These are phyloP conservation scores for Podilymbus podiceps DNA, from an alignment of 2,113 vertebrate genomes.

Conservation along the genomic window DNA sequence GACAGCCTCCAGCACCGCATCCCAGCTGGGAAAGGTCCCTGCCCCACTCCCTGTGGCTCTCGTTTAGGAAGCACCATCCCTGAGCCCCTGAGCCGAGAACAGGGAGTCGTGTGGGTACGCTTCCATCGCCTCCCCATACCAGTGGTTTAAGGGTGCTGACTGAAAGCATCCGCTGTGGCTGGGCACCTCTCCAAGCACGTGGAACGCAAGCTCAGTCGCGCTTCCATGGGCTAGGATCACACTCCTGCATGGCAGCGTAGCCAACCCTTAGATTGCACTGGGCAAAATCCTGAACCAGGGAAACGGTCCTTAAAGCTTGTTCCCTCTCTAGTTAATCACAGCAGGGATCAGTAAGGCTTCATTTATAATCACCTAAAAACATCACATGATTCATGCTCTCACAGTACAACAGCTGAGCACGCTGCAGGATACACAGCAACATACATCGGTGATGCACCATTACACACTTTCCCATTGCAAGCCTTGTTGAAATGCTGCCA, in stretches of 20 bases:
- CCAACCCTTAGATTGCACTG: background rate
- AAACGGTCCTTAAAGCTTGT: background rate
- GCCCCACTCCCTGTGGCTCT: accelerated
- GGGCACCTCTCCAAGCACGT: background rate
- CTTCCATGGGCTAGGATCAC: background rate
- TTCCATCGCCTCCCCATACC: background rate
- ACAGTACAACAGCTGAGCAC: conserved; percentile 55
- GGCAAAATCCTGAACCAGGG: background rate
- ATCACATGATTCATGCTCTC: conserved; percentile 46
- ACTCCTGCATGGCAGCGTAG: background rate
- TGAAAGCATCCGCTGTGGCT: background rate
- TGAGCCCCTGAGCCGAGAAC: background rate
- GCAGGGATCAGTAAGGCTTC: conserved; percentile 54
- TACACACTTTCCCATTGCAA: conserved; percentile 38
- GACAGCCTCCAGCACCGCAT: background rate
- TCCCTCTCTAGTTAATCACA: conserved; percentile 23
- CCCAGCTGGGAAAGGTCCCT: background rate
- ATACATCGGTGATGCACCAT: conserved; percentile 55
- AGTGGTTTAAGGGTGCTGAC: background rate
- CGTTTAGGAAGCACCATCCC: background rate
- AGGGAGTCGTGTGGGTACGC: background rate
- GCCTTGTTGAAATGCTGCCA: conserved; percentile 47
- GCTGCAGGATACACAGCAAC: conserved; percentile 62
- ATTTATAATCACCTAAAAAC: conserved; percentile 62
- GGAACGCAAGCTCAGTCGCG: background rate